phyloP scores from a whole-genome alignment of 2,888 invertebrate species.

The Achlya flavicornis region DNA sequence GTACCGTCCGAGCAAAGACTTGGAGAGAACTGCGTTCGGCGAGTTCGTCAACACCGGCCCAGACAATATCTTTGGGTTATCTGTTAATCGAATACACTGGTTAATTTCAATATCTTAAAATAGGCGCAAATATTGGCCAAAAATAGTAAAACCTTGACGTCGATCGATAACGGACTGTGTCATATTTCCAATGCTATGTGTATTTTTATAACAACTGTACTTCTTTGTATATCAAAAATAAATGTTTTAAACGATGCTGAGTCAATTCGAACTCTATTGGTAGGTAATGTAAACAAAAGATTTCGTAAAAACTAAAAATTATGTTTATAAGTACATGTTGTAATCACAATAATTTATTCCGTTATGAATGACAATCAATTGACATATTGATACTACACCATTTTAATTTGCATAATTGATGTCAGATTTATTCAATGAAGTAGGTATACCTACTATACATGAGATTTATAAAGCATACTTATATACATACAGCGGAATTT shows the following conservation, averaged over 20 bases:
- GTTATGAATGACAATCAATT: constrained; percentile 20
- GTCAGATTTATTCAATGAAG: not conserved
- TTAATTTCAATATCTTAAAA: not conserved
- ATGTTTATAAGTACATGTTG: constrained; percentile 12
- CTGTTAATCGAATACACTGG: constrained; percentile 41
- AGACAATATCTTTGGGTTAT: constrained; percentile 78
- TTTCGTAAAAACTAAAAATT: constrained; percentile 18
- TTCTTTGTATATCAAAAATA: not conserved
- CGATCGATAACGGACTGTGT: constrained; percentile 37
- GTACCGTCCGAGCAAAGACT: constrained; percentile 88
- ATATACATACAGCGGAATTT: not conserved
- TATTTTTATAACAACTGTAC: not conserved
- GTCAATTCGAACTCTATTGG: constrained; percentile 2
- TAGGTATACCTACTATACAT: not conserved
- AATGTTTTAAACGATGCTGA: not conserved
- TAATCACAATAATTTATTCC: constrained; percentile 24
- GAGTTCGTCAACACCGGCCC: constrained; percentile 85
- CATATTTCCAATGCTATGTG: constrained; percentile 9
- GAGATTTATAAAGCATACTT: not conserved
- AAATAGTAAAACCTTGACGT: constrained; percentile 37
- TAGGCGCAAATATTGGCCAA: constrained; percentile 14
- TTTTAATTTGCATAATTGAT: not conserved
- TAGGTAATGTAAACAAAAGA: constrained; percentile 31
- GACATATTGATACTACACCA: constrained; percentile 17
- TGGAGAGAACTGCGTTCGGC: constrained; percentile 92